Percentiles rank a stretch among this genome's conserved stretches.
phyloP scores from a whole-genome alignment of 2,888 invertebrate species.

The Mythimna ferrago region DNA sequence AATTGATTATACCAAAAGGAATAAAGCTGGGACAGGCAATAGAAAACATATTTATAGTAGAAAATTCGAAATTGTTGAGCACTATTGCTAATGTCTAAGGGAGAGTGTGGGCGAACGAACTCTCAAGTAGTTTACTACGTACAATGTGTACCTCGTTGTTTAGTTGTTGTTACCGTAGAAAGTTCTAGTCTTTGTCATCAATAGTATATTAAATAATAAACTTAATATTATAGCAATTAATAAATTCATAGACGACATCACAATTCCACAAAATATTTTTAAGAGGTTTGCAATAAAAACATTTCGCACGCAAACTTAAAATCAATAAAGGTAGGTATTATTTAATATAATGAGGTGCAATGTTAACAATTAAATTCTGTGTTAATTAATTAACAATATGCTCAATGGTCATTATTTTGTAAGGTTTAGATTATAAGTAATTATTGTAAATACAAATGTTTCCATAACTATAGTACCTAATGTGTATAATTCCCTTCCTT shows the following conservation, averaged over 20 bases:
- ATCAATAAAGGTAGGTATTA: neutral
- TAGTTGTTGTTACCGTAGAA: constrained; percentile 52
- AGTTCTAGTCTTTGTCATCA: constrained; percentile 58
- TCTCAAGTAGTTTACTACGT: constrained; percentile 14
- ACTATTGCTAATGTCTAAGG: constrained; percentile 41
- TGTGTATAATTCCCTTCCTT: too few species aligned
- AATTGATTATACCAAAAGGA: constrained; percentile 65
- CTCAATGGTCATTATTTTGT: constrained; percentile 24
- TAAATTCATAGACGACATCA: constrained; percentile 27
- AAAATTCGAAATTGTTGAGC: neutral
- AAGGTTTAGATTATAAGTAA: constrained; percentile 18
- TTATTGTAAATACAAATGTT: constrained; percentile 46
- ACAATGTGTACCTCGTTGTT: constrained; percentile 40
- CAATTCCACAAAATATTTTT: neutral
- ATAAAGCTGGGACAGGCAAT: constrained; percentile 16
- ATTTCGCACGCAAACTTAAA: neutral
- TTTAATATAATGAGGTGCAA: neutral
- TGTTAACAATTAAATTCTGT: neutral
- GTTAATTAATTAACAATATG: neutral
- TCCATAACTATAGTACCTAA: too few species aligned
- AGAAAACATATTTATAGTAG: constrained; percentile 14
- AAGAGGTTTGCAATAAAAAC: neutral
- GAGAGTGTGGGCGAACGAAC: neutral
- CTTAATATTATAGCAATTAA: constrained; percentile 11
- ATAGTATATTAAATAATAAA: constrained; percentile 31